Evolutionary conservation across 2,888 invertebrate species (phyloP), one percentile per base, ranked within the genome.

Genomic region (Crematogaster levior): DNA sequence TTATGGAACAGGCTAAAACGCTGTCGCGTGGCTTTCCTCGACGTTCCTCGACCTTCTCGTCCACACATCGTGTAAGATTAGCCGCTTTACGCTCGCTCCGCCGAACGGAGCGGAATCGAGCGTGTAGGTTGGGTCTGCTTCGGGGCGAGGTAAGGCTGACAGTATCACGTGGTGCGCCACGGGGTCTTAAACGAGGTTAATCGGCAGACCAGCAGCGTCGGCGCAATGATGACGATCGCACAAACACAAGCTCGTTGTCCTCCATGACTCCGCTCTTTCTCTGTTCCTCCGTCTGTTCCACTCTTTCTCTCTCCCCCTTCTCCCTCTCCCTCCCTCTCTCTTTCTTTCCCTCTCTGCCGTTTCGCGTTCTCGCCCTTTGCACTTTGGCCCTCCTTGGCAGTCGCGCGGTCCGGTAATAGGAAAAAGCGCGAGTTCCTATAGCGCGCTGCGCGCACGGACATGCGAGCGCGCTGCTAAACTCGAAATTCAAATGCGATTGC

Each of bases 101-200:
- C 75, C 73, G 85, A 85, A 68, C 61, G 58, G 53, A 85, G 82
- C 74, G 43, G 82, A 88, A 72, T 48, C 79, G 68, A 68, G 73
- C 68, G 58, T 74, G 27, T 82, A 83, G 86, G 85, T 88, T 86
- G 82, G 88, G 83, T 75, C 43, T 63, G 81, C 18, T 72, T 81
- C 82, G 85, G 90, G 89, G 91, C 79, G 92, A 93, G 93, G 92
- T 93, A 91, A 93, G 88, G 89, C 88, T 81, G 81, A 83, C 89
- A 81, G 88, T 80, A 88, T 93, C 93, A 93, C 93, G 93, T 93
- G 93, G 93, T 93, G 85, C 86, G 89, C 90, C 92, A 91, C 92
- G 90, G 93, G 92, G 91, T 91, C 91, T 65, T 90, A 91, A 93
- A 93, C 93, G 93, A 93, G 93, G 93, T 93, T 93, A 93, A 93